Conservation (phyloP, 2,113 vertebrate genomes). For the Scartelaos histophorus region DNA sequence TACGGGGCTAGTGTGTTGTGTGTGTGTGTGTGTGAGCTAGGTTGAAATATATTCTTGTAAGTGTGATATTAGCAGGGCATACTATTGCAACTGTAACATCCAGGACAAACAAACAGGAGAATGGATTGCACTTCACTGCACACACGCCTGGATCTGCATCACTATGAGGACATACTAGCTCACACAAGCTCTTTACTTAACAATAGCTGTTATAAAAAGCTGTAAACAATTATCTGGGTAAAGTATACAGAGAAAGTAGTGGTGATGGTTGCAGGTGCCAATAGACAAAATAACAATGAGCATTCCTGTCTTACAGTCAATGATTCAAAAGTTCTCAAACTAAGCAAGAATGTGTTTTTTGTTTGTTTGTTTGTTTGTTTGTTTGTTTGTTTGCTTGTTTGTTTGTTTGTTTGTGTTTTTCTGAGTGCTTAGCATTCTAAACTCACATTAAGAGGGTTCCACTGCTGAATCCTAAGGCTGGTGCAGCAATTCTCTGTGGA, state of each 20-base stretch:
- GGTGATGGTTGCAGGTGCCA: background rate
- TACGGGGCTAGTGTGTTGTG: conserved; percentile 11
- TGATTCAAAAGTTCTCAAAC: background rate
- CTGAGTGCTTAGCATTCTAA: too few relatives aligned
- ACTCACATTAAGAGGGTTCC: background rate
- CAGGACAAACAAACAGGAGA: conserved; percentile 11
- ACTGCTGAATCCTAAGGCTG: too few relatives aligned
- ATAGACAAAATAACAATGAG: background rate
- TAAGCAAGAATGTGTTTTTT: background rate
- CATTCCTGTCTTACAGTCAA: background rate
- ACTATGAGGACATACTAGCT: background rate
- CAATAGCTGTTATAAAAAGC: background rate
- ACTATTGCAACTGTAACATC: conserved; percentile 11
- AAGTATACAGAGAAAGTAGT: background rate
- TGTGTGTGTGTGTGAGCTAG: background rate
- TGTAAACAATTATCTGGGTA: background rate
- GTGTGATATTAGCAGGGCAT: conserved; percentile 34
- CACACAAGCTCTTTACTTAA: background rate
- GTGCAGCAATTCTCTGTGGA: too few relatives aligned
- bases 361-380: too few relatives aligned
- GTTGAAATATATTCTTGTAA: conserved; percentile 4
- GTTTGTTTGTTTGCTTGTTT: too few relatives aligned
- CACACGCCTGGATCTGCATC: background rate
- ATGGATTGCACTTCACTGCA: conserved; percentile 1
- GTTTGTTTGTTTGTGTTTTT: too few relatives aligned